Evolutionary conservation across 2,113 vertebrate genomes (phyloP), one percentile per base, ranked within the genome.

Genomic region (Fregetta grallaria): DNA sequence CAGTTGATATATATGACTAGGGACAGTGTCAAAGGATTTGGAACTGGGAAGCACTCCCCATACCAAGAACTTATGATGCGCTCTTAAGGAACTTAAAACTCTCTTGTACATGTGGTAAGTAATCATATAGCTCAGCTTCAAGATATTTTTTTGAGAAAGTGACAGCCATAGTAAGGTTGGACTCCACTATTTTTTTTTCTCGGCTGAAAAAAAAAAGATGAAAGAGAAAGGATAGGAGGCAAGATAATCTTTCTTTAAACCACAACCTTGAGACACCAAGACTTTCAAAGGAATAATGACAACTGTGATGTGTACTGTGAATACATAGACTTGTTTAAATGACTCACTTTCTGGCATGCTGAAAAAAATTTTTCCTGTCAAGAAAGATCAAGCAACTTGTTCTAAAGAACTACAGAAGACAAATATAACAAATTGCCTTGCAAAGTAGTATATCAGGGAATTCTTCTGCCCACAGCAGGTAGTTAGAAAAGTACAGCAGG

Each of bases 341-440:
- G 10, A 95, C 45, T 94, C 93, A 52, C 63, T 67, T 96, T 96
- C 92, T 93, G 70, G 47, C 71, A 97, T 70, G 80, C 22, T 92
- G 86, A 91, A 89, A 96, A 91, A 96, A 96, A 73, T 94, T 94
- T 97, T 98, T 98, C 85, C 89, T 95, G 66, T 95, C 95, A 95
- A n/a, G 63, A 88, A 95, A 96, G 95, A 95, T 96, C 89, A 97
- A 97, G 97, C 27, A 96, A 88, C 52, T 82, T 91, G 50, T 95
- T 97, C 38, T 3, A 92, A 80, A 82, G 65, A 97, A 96, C 47
- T 81, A 87, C 38, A 75, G 90, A 97, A 94, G 81, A 88, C 52
- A 97, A 96, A 97, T 90, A 77, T 5, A 94, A 94, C 85, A 97
- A 96, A 96, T 30, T 80, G 26, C 40, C 47, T 95, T 66, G n/a